phyloP scores from a whole-genome alignment of 2,888 invertebrate species.

The Mimas tiliae region DNA sequence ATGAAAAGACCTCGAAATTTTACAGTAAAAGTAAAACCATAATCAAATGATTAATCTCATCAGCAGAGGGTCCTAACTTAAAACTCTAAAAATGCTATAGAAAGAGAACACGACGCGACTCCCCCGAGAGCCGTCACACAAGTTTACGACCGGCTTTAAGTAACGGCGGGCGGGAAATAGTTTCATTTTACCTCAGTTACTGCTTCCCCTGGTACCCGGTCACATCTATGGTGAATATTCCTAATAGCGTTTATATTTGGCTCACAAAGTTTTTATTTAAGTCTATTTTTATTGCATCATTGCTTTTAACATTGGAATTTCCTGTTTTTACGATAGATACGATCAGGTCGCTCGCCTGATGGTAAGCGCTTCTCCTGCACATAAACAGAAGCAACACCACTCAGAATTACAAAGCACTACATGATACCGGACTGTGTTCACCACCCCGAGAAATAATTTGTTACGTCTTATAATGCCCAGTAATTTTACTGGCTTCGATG shows the following conservation, averaged over 20 bases:
- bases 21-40: not conserved
- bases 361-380: too few species aligned
- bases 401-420: too few species aligned
- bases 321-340: too few species aligned
- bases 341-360: too few species aligned
- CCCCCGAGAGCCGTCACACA: slow-evolving; percentile 47
- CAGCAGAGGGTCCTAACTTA: not conserved
- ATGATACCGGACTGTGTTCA: too few species aligned
- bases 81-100: slow-evolving; percentile 20
- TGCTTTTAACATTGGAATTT: not conserved
- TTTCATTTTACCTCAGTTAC: slow-evolving; percentile 45
- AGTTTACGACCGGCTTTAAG: slow-evolving; percentile 56
- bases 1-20: too few species aligned
- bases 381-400: too few species aligned
- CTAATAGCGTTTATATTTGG: slow-evolving; percentile 13
- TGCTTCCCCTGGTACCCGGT: not conserved
- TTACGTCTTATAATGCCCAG: too few species aligned
- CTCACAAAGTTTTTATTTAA: not conserved
- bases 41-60: not conserved
- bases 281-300: not conserved
- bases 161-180: slow-evolving; percentile 51
- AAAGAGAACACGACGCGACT: slow-evolving; percentile 33
- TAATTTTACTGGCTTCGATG: too few species aligned
- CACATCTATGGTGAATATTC: slow-evolving; percentile 19
- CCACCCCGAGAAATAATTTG: too few species aligned